Conservation (phyloP, 2,113 vertebrate genomes). For the Hemicordylus capensis region DNA sequence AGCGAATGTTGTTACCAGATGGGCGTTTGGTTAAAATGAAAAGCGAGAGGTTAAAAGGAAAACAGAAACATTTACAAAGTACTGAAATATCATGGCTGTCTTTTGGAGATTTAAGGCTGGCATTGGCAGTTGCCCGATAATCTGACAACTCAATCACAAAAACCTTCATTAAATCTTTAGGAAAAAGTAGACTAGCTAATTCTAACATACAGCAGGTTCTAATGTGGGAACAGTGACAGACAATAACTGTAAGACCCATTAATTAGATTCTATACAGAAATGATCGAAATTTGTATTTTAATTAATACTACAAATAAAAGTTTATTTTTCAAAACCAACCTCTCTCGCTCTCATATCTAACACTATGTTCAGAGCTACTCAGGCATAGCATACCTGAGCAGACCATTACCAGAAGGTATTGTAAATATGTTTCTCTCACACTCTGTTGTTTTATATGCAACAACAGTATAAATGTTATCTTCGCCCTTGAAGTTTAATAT, state of each 20-base stretch:
- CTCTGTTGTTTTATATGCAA: neutral
- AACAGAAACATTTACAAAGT: slow-evolving; percentile 50
- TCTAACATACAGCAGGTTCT: neutral
- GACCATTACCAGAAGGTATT: neutral
- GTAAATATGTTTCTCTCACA: neutral
- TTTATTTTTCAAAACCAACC: neutral
- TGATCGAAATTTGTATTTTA: neutral
- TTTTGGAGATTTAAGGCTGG: slow-evolving; percentile 42
- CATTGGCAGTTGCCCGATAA: slow-evolving; percentile 12
- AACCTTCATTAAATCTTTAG: neutral
- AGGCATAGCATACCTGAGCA: neutral
- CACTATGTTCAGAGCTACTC: neutral
- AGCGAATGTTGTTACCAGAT: slow-evolving; percentile 18
- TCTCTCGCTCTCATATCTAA: neutral
- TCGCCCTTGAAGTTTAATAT: neutral
- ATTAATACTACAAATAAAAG: neutral
- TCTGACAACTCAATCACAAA: slow-evolving; percentile 33
- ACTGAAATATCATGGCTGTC: slow-evolving; percentile 30
- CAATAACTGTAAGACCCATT: fast-evolving
- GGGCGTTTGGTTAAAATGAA: slow-evolving; percentile 55
- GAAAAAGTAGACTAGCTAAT: neutral
- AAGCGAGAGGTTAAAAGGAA: slow-evolving; percentile 46
- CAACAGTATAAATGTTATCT: neutral
- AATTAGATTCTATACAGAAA: neutral
- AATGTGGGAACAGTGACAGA: neutral